Conservation (phyloP, 30 jellyfish, hydroid and myxozoan genomes). For the Mastigias papua region DNA sequence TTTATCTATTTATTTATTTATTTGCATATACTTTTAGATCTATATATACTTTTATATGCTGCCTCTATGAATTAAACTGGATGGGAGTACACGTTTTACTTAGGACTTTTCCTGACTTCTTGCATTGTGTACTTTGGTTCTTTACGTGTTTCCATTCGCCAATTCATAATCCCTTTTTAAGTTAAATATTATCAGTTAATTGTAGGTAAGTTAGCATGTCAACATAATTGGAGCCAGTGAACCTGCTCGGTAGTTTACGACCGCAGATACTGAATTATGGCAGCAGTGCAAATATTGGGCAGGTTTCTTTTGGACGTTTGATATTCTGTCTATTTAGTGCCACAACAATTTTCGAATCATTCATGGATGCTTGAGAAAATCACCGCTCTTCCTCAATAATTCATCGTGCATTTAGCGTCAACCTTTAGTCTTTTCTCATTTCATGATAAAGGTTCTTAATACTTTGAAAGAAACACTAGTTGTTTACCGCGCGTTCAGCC, state of each 20-base stretch:
- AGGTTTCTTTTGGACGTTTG: background rate
- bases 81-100: no score
- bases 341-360: background rate
- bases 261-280: background rate
- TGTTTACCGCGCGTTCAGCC: constrained; percentile 53
- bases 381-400: constrained; percentile 27
- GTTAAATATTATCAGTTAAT: background rate
- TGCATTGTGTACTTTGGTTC: no score
- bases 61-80: no score
- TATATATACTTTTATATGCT: no score
- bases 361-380: background rate
- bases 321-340: background rate
- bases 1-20: no score
- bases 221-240: no score
- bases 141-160: no score
- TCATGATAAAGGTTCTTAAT: background rate
- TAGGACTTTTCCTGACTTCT: no score
- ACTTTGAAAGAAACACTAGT: constrained; percentile 33
- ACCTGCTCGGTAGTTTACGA: background rate
- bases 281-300: background rate
- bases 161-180: no score
- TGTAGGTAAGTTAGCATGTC: background rate
- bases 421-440: background rate
- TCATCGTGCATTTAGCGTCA: constrained; percentile 41
- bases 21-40: no score